A percentile compares a stretch with the other conserved stretches of the same genome.
Evolutionary conservation across 2,888 invertebrate genomes (phyloP).

Genomic region (Dolichopus griseipennis): DNA sequence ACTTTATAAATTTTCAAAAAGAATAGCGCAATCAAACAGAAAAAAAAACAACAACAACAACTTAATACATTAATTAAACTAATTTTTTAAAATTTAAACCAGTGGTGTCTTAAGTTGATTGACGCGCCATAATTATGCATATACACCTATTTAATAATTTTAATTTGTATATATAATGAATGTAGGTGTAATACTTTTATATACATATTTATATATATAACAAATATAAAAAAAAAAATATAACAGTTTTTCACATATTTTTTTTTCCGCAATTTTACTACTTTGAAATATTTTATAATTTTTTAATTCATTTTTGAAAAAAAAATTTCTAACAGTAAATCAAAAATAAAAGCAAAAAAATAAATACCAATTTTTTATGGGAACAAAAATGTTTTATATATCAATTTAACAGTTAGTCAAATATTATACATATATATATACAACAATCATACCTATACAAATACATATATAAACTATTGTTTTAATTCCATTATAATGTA

Average conservation of each 20-base stretch:
- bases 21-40: too few species aligned
- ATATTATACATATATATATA: background rate
- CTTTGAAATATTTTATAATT: background rate
- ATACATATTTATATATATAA: too few species aligned
- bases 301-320: background rate
- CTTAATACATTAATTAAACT: too few species aligned
- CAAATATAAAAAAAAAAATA: background rate
- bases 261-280: constrained; percentile 2
- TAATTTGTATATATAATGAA: too few species aligned
- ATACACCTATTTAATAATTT: too few species aligned
- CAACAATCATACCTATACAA: background rate
- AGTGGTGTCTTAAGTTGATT: too few species aligned
- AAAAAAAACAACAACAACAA: too few species aligned
- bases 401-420: background rate
- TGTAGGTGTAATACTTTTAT: background rate
- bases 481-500: too few species aligned
- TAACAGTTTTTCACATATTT: background rate
- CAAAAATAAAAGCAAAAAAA: background rate
- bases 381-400: background rate
- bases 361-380: background rate
- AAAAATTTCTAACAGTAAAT: background rate
- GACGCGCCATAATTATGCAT: too few species aligned
- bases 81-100: too few species aligned
- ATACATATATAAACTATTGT: too few species aligned
- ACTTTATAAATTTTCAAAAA: too few species aligned